A percentile compares a stretch with the other conserved stretches of the same genome.
Evolutionary conservation across 1,140 invertebrate species (phyloP).

Genomic region (Rhynchophorus ferrugineus): DNA sequence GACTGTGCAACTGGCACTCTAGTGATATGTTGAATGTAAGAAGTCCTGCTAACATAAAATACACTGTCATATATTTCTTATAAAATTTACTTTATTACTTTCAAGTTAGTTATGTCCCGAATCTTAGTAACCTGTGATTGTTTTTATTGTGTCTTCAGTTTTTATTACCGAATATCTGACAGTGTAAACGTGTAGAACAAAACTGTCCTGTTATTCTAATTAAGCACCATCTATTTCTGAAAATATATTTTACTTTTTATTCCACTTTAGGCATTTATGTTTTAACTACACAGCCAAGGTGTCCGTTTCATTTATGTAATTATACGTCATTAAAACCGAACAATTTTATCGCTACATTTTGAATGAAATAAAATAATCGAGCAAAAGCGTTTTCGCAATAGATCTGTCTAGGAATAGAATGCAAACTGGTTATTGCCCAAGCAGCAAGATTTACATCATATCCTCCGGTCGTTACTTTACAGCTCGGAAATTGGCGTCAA

Average conservation of each 20-base stretch:
- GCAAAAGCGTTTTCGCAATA: background rate
- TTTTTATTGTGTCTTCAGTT: slow-evolving; percentile 1
- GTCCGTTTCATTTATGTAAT: background rate
- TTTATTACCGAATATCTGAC: slow-evolving; percentile 2
- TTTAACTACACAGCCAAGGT: background rate
- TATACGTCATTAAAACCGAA: background rate
- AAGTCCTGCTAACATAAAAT: slow-evolving; percentile 18
- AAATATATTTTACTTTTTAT: slow-evolving; percentile 4
- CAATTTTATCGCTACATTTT: background rate
- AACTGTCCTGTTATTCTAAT: background rate
- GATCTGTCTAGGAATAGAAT: too few relatives aligned
- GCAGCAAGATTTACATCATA: too few relatives aligned
- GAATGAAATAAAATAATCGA: too few relatives aligned
- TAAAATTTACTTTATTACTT: background rate
- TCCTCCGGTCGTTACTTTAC: too few relatives aligned
- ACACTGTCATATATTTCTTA: slow-evolving; percentile 11
- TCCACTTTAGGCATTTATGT: slow-evolving; percentile 11
- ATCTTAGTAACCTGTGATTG: slow-evolving; percentile 4
- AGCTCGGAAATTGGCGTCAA: too few relatives aligned
- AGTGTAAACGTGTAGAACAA: too few relatives aligned
- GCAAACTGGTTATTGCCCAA: too few relatives aligned
- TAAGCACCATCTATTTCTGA: slow-evolving; percentile 8
- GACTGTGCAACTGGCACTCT: slow-evolving; percentile 34
- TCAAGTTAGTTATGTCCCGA: background rate
- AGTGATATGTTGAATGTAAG: slow-evolving; percentile 40